These are phyloP conservation scores for Callospermophilus lateralis DNA, from an alignment of 2,113 vertebrate genomes.

Conservation along the genomic window DNA sequence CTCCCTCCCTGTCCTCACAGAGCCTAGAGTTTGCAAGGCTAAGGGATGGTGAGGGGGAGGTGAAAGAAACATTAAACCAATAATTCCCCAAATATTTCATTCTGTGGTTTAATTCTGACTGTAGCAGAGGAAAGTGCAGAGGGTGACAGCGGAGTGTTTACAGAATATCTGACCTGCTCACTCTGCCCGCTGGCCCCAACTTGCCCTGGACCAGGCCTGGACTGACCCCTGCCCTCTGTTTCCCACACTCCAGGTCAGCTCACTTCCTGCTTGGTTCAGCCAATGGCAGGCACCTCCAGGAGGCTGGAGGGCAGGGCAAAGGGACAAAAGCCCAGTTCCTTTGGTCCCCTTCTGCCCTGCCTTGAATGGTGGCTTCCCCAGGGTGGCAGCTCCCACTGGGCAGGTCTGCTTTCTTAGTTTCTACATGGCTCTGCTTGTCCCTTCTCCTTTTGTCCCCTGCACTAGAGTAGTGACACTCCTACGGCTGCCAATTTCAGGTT, in stretches of 20 bases:
- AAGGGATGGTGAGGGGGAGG: neutral
- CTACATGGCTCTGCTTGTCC: neutral
- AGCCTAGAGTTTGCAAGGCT: neutral
- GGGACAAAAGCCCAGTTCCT: neutral
- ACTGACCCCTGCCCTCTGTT: neutral
- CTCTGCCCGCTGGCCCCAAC: neutral
- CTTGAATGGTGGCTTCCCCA: neutral
- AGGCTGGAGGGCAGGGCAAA: too few relatives aligned
- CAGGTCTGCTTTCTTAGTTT: neutral
- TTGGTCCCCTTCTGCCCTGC: neutral
- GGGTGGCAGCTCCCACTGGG: neutral
- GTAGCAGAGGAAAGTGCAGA: neutral
- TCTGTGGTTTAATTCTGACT: neutral
- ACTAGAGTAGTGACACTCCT: neutral
- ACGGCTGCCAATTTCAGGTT: neutral
- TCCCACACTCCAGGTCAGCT: too few relatives aligned
- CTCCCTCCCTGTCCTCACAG: neutral
- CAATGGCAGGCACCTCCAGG: neutral
- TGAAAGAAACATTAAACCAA: neutral
- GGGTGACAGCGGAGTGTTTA: neutral
- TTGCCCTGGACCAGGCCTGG: neutral
- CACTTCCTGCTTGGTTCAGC: neutral
- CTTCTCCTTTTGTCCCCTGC: neutral
- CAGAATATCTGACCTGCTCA: accelerated
- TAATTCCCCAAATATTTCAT: neutral